phyloP scores from a whole-genome alignment of 2,797 vertebrate species.

The Hoplostethus mediterraneus region DNA sequence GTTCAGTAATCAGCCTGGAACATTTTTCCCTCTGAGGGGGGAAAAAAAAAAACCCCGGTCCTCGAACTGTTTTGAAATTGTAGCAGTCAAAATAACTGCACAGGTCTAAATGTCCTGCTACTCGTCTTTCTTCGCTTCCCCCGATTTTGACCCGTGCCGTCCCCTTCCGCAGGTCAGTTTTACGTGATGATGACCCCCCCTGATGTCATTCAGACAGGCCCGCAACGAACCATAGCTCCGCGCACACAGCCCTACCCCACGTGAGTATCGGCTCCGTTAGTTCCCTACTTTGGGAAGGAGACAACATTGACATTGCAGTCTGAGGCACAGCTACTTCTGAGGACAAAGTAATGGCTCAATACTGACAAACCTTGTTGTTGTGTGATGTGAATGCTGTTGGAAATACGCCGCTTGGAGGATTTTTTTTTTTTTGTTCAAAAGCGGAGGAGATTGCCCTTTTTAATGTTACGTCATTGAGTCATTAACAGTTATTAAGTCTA shows the following conservation, averaged over 20 bases:
- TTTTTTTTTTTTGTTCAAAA: slow-evolving; percentile 13
- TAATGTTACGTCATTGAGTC: slow-evolving; percentile 9
- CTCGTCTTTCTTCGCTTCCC: slow-evolving; percentile 7
- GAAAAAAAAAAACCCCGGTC: slow-evolving; percentile 15
- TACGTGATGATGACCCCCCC: slow-evolving; percentile 95
- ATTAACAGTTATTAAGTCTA: slow-evolving; percentile 12
- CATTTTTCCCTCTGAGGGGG: background rate
- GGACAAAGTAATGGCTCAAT: slow-evolving; percentile 4
- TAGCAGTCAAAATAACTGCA: slow-evolving; percentile 26
- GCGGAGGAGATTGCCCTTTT: slow-evolving; percentile 11
- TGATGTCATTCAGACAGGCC: slow-evolving; percentile 90
- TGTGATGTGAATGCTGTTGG: background rate
- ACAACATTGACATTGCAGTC: background rate
- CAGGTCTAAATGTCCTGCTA: slow-evolving; percentile 34
- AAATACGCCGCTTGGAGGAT: background rate
- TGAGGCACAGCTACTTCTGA: slow-evolving; percentile 15
- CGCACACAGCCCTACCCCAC: slow-evolving; percentile 88
- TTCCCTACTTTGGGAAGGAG: background rate
- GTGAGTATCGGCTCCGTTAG: slow-evolving; percentile 80
- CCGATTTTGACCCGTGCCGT: slow-evolving; percentile 3
- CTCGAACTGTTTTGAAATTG: slow-evolving; percentile 5
- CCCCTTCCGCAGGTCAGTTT: slow-evolving; percentile 87
- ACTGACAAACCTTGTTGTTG: background rate
- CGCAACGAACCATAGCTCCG: slow-evolving; percentile 88
- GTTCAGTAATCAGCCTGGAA: background rate